These are phyloP conservation scores for Pegea sp. DNA, from an alignment of 23 tunicate species.

Conservation along the genomic window DNA sequence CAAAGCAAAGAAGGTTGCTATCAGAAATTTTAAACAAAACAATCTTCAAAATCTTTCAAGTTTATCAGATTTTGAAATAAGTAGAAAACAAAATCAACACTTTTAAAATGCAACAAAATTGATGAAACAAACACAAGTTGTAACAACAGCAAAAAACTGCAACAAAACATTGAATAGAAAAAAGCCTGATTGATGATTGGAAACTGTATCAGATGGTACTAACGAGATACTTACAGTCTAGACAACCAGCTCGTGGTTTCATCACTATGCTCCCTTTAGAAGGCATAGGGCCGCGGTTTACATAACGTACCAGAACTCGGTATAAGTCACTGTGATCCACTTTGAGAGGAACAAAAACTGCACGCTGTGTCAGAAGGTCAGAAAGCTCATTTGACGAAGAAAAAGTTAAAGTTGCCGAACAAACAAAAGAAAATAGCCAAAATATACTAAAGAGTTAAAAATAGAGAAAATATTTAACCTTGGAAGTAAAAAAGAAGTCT, in stretches of 20 bases:
- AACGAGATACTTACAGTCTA: conserved; percentile 47
- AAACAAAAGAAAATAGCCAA: background rate
- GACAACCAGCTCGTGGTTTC: conserved; percentile 7
- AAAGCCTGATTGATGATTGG: too few species aligned
- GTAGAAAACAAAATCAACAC: too few species aligned
- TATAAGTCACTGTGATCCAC: conserved; percentile 25
- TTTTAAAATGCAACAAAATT: too few species aligned
- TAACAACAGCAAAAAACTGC: too few species aligned
- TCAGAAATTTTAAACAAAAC: too few species aligned
- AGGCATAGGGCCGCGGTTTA: conserved; percentile 30
- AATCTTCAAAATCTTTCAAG: too few species aligned
- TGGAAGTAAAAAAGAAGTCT: background rate
- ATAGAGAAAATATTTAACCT: background rate
- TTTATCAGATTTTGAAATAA: too few species aligned
- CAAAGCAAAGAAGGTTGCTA: too few species aligned
- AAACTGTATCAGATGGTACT: too few species aligned
- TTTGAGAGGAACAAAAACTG: conserved; percentile 18
- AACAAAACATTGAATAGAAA: too few species aligned
- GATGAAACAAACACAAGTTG: too few species aligned
- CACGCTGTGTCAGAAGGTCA: conserved; percentile 14
- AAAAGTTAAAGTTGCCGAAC: background rate
- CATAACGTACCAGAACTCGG: conserved; percentile 27
- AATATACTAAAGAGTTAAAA: background rate
- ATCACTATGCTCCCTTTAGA: conserved; percentile 1
- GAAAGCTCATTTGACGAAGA: background rate